These are phyloP conservation scores for Alviniconcha marisindica DNA, from an alignment of 1,140 invertebrate genomes.

Conservation along the genomic window DNA sequence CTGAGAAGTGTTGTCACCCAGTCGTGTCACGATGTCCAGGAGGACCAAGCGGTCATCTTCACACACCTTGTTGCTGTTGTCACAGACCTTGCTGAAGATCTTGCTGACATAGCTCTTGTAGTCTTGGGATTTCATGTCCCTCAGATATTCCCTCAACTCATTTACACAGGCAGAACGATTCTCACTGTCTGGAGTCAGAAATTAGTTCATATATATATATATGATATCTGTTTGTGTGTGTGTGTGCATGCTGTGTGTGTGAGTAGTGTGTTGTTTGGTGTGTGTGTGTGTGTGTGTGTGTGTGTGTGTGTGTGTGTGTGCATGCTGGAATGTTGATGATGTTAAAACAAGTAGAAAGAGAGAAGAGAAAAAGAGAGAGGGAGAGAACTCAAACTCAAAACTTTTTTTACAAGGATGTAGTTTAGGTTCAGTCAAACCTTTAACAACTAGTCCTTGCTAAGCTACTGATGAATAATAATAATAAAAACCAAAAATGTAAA, in stretches of 20 bases:
- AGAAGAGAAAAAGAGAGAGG: not conserved
- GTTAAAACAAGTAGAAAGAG: not conserved
- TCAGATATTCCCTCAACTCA: constrained; percentile 34
- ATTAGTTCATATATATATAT: no score
- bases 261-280: no score
- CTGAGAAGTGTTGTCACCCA: constrained; percentile 43
- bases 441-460: no score
- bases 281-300: no score
- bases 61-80: constrained; percentile 39
- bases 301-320: no score
- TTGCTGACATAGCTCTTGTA: constrained; percentile 29
- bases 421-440: no score
- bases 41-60: constrained; percentile 43
- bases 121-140: constrained; percentile 35
- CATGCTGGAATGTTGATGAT: no score
- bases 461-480: no score
- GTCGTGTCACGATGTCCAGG: constrained; percentile 49
- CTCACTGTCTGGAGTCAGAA: constrained; percentile 35
- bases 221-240: no score
- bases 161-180: constrained; percentile 50
- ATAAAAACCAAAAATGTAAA: not conserved
- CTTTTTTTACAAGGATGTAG: no score
- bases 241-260: no score
- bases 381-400: no score
- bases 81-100: constrained; percentile 30